Base-by-base conservation (phyloP, 2,888 invertebrate species). In the Pyrocoelia pectoralis region DNA sequence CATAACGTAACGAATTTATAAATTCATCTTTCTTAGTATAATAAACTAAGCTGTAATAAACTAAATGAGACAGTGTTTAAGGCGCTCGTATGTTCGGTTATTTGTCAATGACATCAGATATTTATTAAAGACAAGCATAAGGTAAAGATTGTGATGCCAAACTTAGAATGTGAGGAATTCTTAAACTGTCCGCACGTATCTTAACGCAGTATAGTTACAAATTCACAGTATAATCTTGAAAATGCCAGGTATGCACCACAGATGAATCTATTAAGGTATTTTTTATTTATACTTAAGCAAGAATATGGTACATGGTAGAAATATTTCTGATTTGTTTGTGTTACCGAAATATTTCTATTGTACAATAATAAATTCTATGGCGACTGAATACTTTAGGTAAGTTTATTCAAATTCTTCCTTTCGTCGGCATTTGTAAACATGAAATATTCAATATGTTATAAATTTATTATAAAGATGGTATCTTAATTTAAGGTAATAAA, bases 101-200 rank as follows among this genome's bases (percentile, higher is more conserved):
- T 81, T 81, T 80, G 80, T 81, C 81, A 80, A 76, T 80, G 81
- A 80, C 81, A 80, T 76, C 72, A 73, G 74, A 75, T 79, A 80
- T 81, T 80, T 80, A 81, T 81, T 80, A 77, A 78, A 78, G 80
- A 78, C 79, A 78, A 78, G 70, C 68, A 58, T 65, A 70, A 80
- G 78, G 79, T 80, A 79, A 78, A 71, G 77, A 80, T 80, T 79
- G 77, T 71, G 72, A 73, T 72, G 74, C 65, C 68, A 68, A 68
- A 70, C 70, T 77, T 77, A 79, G 80, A 80, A 78, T 79, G 80
- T 74, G 75, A 76, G 67, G 77, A 78, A 79, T 78, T 71, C 74
- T 69, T 68, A 58, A 70, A 68, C 75, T 73, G 76, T 75, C 75
- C 66, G 49, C 56, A 52, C 46, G 50, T 41, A 53, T 50, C 12